Base-by-base conservation (phyloP, 2,113 vertebrate species). In the Phrynosoma blainvillii region DNA sequence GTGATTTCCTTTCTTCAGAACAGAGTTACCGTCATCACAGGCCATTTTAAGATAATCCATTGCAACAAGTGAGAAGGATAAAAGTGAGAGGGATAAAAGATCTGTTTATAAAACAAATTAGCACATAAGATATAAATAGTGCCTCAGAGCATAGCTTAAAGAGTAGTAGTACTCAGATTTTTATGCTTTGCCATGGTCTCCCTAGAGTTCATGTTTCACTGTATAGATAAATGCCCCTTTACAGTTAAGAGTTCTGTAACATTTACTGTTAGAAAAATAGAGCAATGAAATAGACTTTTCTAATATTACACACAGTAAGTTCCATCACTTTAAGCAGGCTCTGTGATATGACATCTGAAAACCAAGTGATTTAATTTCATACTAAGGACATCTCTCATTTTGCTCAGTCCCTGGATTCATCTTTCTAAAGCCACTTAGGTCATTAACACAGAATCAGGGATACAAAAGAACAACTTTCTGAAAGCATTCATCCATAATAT, bases 1-100 rank as follows among this genome's bases (percentile, higher is more conserved):
- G 95, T 96, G 96, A 96, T 96, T 96, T 97, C 91, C 92, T 97
- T 93, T 95, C 94, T 95, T 95, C 93, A 96, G 95, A 96, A 96
- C 93, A 97, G 94, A 94, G 94, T 96, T 96, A 96, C 91, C 95
- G 96, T 93, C 96, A 97, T 95, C 95, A 96, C 93, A 96, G 96
- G 94, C 95, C 94, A 90, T 95, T 95, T 94, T 9, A 81, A 93
- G 88, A 93, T 95, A 97, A 97, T 97, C 97, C 92, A 96, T 90
- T 95, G 95, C 91, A 87, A 95, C 90, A 89, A 95, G 86, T 85
- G 90, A 96, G 94, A 94, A 88, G 94, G 91, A 96, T 95, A 94
- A 85, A 95, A 91, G 89, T 84, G 90, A 96, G 94, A 94, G 87
- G 94, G 91, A 96, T 95, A 94, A 82, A 95, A 92, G 90, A 81